phyloP scores from a whole-genome alignment of 2,113 vertebrate species.

The Mola mola region DNA sequence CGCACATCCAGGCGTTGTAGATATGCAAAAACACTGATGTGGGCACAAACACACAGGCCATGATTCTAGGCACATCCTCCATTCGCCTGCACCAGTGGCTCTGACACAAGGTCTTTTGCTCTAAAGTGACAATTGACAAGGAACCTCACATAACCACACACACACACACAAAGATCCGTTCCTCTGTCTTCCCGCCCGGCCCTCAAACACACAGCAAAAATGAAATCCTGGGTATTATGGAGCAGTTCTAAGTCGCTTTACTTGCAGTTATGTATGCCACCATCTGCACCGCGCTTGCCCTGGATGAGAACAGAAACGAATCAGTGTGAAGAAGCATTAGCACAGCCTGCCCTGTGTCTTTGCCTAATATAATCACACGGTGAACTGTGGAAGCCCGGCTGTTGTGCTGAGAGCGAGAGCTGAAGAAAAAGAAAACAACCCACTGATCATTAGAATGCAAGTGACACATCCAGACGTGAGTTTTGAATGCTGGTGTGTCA shows the following conservation, averaged over 20 bases:
- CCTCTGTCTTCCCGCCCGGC: neutral
- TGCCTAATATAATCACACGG: slow-evolving; percentile 49
- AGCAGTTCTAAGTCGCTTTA: slow-evolving; percentile 53
- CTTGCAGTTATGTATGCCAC: slow-evolving; percentile 42
- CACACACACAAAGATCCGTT: neutral
- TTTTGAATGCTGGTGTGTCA: neutral
- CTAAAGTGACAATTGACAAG: too few species aligned
- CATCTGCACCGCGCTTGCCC: slow-evolving; percentile 15
- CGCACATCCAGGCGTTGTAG: neutral
- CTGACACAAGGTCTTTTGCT: neutral
- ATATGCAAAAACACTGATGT: too few species aligned
- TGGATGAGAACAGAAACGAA: slow-evolving; percentile 36
- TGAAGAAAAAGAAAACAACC: too few species aligned
- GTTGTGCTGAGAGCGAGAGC: neutral
- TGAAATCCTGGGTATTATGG: slow-evolving; percentile 21
- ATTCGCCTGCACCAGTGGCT: too few species aligned
- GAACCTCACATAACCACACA: neutral
- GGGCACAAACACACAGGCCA: neutral
- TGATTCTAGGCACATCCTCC: slow-evolving; percentile 3
- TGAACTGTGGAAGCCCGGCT: slow-evolving; percentile 6
- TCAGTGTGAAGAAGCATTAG: slow-evolving; percentile 32
- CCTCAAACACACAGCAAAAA: slow-evolving; percentile 12
- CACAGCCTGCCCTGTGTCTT: slow-evolving; percentile 26
- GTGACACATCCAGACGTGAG: neutral
- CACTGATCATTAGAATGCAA: neutral